A percentile compares a stretch with the other conserved stretches of the same genome.
phyloP scores from a whole-genome alignment of 2,888 invertebrate species.

The Leucophenga maculata region DNA sequence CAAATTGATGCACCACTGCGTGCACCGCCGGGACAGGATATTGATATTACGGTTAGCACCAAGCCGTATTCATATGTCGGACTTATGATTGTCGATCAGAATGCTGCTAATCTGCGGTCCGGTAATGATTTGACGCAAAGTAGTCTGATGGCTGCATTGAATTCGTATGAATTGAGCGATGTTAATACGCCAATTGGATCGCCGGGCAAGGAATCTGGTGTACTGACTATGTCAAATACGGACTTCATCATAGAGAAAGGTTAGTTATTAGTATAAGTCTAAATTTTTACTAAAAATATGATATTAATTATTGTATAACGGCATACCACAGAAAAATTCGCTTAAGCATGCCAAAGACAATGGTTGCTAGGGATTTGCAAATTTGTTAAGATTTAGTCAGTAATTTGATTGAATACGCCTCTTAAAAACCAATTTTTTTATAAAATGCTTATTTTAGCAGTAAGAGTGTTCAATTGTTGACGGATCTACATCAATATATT shows the following conservation, averaged over 20 bases:
- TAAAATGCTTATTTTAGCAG: no score
- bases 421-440: no score
- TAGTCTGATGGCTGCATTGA: slow-evolving; percentile 64
- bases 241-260: slow-evolving; percentile 65
- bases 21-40: slow-evolving; percentile 84
- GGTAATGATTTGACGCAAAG: slow-evolving; percentile 67
- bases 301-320: no score
- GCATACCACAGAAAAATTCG: no score
- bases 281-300: background rate
- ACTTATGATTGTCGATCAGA: slow-evolving; percentile 90
- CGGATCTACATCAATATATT: no score
- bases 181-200: slow-evolving; percentile 59
- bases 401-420: no score
- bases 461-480: no score
- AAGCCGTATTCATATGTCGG: slow-evolving; percentile 91
- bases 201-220: slow-evolving; percentile 69
- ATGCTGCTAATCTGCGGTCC: slow-evolving; percentile 78
- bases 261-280: slow-evolving; percentile 34
- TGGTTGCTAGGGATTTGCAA: no score
- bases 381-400: no score
- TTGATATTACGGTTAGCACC: slow-evolving; percentile 85
- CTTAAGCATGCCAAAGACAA: no score
- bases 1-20: slow-evolving; percentile 79
- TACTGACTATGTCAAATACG: slow-evolving; percentile 69
- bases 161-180: slow-evolving; percentile 63